Evolutionary conservation across 2,888 invertebrate species (phyloP), one percentile per base, ranked within the genome.

Genomic region (Troglohyphantes excavatus): DNA sequence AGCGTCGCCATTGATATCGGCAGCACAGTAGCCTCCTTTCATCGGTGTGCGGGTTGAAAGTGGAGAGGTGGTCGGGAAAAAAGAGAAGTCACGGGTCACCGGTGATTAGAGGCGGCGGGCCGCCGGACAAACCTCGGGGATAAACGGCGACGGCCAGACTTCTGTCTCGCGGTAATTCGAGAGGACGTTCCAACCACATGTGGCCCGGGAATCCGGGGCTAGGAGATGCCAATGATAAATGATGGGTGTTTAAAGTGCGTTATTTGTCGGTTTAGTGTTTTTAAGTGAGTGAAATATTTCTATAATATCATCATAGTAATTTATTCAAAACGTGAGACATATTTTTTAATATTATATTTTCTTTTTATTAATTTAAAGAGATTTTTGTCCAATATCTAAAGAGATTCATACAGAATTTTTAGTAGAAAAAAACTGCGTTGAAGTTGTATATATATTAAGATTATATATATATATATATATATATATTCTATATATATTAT

Each of bases 61-160:
- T 46, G 19, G 46, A 13, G 63, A 27, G 43, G 46, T 19, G 46
- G 46, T 21, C 23, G 9, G 19, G 43, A 19, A 21, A 39, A 75
- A 27, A 84, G 39, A n/a, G 21, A n/a, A 73, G 27, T 70, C 59
- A 59, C 59, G 85, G 85, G 76, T 85, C 85, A 85, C 23, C 70
- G 68, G 67, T 85, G 85, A 85, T 85, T 85, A 85, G 85, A 85
- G 27, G 68, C 70, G 39, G 61, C 43, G 59, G 23, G 78, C 85
- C 85, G 85, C 76, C 73, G 46, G 67, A 75, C 70, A 59, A 61
- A 39, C 29, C 53, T 29, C 33, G n/a, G 19, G 26, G 59, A 26
- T 21, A n/a, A 17, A 13, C 81, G 81, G 81, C 81, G 81, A 46
- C 81, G 39, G 61, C 21, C 17, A 53, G 68, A 17, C 59, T 68